Base-by-base conservation (phyloP, 1,140 invertebrate species). In the Lepidurus couesii region DNA sequence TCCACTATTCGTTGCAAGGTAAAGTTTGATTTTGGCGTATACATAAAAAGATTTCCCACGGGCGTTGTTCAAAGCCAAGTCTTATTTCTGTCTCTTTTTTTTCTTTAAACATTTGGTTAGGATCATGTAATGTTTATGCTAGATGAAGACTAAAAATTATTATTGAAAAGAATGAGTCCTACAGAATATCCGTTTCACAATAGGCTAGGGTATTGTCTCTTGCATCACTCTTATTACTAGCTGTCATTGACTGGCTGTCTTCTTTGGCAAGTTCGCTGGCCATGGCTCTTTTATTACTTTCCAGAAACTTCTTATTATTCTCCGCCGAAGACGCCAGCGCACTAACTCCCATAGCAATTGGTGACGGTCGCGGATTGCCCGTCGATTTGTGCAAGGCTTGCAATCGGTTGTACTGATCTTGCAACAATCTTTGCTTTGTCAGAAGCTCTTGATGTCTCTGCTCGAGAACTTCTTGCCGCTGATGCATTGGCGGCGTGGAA, bases 371-470 rank as follows among this genome's bases (percentile, higher is more conserved):
- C n/a, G 53, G 53, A 16, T 65, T 13, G 1, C 53, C 53, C 0
- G 53, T 65, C n/a, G 74, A 43, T 73, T 75, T 74, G 24, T 94
- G 93, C 34, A 95, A 88, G 84, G 93, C 92, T 82, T 96, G 94
- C 45, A 96, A 84, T 11, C 94, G 87, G 0, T 92, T 91, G 84
- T 95, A 96, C 82, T 96, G 94, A 81, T 95, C 94, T 82, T 96
- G 94, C 1, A 96, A 85, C 5, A 92, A 90, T 79, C 91, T 92
- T 82, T 96, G 94, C 82, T 95, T 95, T 75, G 92, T 89, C 4
- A 96, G 83, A 1, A 96, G 86, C 82, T 95, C 94, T 83, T 95
- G 92, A 82, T 96, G 94, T 1, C 94, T 88, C 81, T 92, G 91
- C 83, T 95, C 93, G 4, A 95, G 86, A n/a, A 85, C 88, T 78